A percentile compares a stretch with the other conserved stretches of the same genome.
phyloP scores from a whole-genome alignment of 2,113 vertebrate genomes.

The Daphoenositta chrysoptera region DNA sequence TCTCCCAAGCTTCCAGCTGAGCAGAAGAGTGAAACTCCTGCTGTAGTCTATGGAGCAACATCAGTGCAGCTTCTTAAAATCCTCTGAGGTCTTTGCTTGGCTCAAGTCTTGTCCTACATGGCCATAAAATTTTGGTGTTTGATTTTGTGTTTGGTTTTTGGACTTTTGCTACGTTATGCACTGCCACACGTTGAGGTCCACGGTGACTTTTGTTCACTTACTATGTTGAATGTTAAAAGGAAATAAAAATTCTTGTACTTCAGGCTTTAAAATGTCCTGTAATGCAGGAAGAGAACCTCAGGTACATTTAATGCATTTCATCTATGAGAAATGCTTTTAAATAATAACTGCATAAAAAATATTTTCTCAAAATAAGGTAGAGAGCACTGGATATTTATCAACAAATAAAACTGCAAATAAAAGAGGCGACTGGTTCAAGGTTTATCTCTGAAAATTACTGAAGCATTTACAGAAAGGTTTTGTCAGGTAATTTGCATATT shows the following conservation, averaged over 20 bases:
- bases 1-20: not conserved
- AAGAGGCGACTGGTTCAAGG: not conserved
- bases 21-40: not conserved
- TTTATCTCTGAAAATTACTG: conserved; percentile 52
- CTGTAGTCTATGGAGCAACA: not conserved
- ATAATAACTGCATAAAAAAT: not conserved
- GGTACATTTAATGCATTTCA: not conserved
- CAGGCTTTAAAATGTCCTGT: not conserved
- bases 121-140: not conserved
- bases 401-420: conserved; percentile 11
- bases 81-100: not conserved
- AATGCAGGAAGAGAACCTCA: not conserved
- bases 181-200: not conserved
- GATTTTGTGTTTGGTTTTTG: not conserved
- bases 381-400: not conserved
- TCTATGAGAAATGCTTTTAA: not conserved
- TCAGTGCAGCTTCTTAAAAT: not conserved
- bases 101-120: not conserved
- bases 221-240: not conserved
- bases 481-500: conserved; percentile 45
- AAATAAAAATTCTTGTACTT: not conserved
- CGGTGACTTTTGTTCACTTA: not conserved
- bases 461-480: conserved; percentile 25
- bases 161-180: not conserved
- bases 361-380: not conserved